Evolutionary conservation across 2,888 invertebrate species (phyloP).

Genomic region (Cephus sareptanus): DNA sequence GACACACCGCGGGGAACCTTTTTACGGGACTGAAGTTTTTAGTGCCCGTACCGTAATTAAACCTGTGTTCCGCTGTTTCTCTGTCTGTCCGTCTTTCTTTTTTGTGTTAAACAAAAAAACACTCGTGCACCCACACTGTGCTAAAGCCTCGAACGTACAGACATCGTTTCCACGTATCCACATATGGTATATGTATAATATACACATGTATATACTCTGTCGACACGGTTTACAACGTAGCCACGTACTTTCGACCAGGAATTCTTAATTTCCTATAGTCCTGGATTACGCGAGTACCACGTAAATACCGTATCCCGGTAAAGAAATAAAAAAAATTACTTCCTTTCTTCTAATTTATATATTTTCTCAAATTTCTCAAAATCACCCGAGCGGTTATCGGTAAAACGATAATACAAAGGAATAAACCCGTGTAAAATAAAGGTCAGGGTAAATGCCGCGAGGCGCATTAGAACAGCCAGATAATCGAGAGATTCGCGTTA

Average conservation of each 20-base stretch:
- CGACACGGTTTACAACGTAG: background rate
- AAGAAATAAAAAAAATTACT: too few relatives aligned
- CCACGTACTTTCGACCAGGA: background rate
- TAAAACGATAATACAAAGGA: too few relatives aligned
- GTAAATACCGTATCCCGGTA: too few relatives aligned
- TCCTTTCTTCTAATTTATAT: too few relatives aligned
- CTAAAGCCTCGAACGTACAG: too few relatives aligned
- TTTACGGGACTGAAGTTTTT: conserved; percentile 50
- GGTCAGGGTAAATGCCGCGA: conserved; percentile 26
- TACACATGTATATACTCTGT: too few relatives aligned
- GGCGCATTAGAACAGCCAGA: conserved; percentile 25
- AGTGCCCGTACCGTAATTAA: conserved; percentile 56
- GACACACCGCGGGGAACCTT: conserved; percentile 35
- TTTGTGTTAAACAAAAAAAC: conserved; percentile 6
- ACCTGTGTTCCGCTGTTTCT: conserved; percentile 58
- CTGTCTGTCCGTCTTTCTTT: conserved; percentile 53
- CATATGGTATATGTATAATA: too few relatives aligned
- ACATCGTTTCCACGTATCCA: too few relatives aligned
- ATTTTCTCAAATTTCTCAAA: too few relatives aligned
- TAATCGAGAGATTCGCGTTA: conserved; percentile 37
- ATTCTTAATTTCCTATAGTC: background rate
- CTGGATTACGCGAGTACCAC: too few relatives aligned
- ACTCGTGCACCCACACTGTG: background rate
- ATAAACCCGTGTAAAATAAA: conserved; percentile 10
- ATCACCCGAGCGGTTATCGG: too few relatives aligned